Evolutionary conservation across 2,888 invertebrate species (phyloP).

Genomic region (Hirtodrosophila duncani): DNA sequence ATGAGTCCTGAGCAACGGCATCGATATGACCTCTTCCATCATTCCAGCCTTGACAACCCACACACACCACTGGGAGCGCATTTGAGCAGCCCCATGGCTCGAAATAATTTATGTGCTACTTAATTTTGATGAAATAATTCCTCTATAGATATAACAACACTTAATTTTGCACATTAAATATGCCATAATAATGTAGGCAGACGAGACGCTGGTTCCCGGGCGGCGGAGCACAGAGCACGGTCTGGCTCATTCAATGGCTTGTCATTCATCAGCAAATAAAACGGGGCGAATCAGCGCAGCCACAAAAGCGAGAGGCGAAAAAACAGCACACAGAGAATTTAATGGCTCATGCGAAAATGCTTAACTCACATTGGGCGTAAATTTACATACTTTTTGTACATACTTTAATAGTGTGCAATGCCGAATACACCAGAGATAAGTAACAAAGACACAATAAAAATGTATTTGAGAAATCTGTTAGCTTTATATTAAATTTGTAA

Average conservation of each 20-base stretch:
- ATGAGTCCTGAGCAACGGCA: conserved; percentile 1
- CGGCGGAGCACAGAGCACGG: background rate
- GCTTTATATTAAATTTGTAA: too few relatives aligned
- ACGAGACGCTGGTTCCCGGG: background rate
- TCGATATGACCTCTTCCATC: conserved; percentile 13
- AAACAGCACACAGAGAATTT: conserved; percentile 35
- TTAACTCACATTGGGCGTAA: conserved; percentile 20
- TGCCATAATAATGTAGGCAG: conserved; percentile 46
- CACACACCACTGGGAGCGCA: conserved; percentile 7
- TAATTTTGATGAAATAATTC: conserved; percentile 66
- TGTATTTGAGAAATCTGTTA: too few relatives aligned
- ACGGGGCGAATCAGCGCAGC: conserved; percentile 37
- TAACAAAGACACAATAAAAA: too few relatives aligned
- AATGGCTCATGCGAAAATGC: conserved; percentile 60
- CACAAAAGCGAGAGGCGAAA: conserved; percentile 16
- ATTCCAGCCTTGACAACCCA: conserved; percentile 28
- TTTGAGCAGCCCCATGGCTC: conserved; percentile 32
- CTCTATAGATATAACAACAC: conserved; percentile 62
- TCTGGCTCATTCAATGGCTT: conserved; percentile 48
- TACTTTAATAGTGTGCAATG: too few relatives aligned
- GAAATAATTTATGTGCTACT: conserved; percentile 65
- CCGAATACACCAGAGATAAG: too few relatives aligned
- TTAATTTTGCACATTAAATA: conserved; percentile 69
- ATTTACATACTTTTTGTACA: background rate
- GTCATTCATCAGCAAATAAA: conserved; percentile 69